phyloP scores from a whole-genome alignment of 1,140 invertebrate species.

The Papilio dardanus region DNA sequence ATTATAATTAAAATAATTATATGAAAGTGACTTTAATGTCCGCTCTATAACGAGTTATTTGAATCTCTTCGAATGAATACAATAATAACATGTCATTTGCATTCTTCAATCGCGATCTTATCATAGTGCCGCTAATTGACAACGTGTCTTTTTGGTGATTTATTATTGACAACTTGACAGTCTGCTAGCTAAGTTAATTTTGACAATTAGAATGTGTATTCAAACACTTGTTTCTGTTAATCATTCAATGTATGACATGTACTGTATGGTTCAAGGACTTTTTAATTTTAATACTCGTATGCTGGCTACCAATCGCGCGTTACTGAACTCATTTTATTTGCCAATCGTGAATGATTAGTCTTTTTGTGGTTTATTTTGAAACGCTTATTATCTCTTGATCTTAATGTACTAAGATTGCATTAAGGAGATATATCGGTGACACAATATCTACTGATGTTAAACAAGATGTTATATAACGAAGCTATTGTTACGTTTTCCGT shows the following conservation, averaged over 20 bases:
- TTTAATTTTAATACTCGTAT: background rate
- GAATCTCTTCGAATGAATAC: too few relatives aligned
- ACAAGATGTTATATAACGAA: background rate
- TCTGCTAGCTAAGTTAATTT: background rate
- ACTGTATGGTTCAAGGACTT: background rate
- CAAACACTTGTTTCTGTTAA: background rate
- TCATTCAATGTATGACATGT: background rate
- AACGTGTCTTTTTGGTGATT: conserved; percentile 5
- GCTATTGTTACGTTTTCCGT: conserved; percentile 3
- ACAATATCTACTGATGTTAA: conserved; percentile 4
- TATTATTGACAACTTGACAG: conserved; percentile 15
- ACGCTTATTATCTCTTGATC: background rate
- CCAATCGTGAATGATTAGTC: too few relatives aligned
- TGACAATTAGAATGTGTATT: background rate
- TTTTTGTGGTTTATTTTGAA: background rate
- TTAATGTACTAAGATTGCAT: conserved; percentile 3
- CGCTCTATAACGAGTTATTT: too few relatives aligned
- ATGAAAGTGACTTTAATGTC: too few relatives aligned
- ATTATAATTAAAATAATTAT: too few relatives aligned
- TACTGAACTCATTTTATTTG: too few relatives aligned
- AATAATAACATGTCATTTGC: conserved; percentile 31
- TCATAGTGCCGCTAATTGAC: conserved; percentile 20
- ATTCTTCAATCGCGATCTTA: conserved; percentile 18
- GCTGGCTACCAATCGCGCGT: background rate
- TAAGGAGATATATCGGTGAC: conserved; percentile 5